Evolutionary conservation across 2,113 vertebrate genomes (phyloP), one percentile per base, ranked within the genome.

Genomic region (Carollia perspicillata): DNA sequence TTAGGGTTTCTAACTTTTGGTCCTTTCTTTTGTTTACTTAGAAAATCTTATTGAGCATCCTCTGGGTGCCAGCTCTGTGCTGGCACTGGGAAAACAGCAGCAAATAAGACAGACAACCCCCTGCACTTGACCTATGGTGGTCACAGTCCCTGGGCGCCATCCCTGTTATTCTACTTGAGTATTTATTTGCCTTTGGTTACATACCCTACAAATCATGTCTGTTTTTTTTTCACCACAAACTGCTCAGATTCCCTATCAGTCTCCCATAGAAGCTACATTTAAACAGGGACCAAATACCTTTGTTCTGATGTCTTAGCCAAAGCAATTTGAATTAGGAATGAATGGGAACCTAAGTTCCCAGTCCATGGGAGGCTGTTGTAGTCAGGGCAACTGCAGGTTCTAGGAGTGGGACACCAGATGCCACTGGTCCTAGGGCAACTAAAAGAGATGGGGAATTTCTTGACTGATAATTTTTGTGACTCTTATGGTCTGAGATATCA

Each of bases 301-400:
- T 35, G 42, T 91, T 83, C 86, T 90, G 66, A 87, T 42, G 74
- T 55, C 47, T 60, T 79, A 65, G 93, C 72, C 87, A 93, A 95
- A 95, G 86, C 74, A 91, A 75, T 94, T 28, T 96, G 81, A 91
- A 94, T 95, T 90, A 80, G 0, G 7, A 22, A 66, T n/a, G 91
- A 60, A 86, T 55, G 37, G 91, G 79, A 72, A 42, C 37, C 49
- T 79, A 7, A 77, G 65, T 96, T 68, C 66, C 49, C 0, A 1
- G 35, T 91, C 89, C 2, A 0, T 30, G 60, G 69, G 77, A 63
- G 28, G 75, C 84, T 87, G 66, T 66, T 17, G 6, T 11, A 23
- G 68, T 51, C 40, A 60, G 83, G 80, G 33, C 7, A 18, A 42
- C 92, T 11, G 33, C 16, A 35, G 13, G 37, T 60, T 13, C 51